These are phyloP conservation scores for Folsomia manolachei DNA, from an alignment of 2,888 invertebrate genomes.

Conservation along the genomic window DNA sequence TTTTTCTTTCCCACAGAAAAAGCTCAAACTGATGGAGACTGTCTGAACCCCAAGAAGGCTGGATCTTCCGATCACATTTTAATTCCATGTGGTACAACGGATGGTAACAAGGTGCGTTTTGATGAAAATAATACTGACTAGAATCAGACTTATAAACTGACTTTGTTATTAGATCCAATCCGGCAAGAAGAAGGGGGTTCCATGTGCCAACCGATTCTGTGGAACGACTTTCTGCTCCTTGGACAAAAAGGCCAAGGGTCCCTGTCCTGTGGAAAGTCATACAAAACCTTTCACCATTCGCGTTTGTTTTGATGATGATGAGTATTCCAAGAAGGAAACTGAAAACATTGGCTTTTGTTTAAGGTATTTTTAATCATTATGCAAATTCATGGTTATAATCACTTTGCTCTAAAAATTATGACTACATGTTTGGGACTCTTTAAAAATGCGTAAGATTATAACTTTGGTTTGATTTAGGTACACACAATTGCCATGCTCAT, in stretches of 20 bases:
- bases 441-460: no score
- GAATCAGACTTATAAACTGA: not conserved
- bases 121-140: not conserved
- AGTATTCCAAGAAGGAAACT: conserved; percentile 50
- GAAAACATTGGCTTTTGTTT: conserved; percentile 50
- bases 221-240: conserved; percentile 50
- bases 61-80: conserved; percentile 50
- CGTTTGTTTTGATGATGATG: conserved; percentile 50
- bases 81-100: conserved; percentile 50
- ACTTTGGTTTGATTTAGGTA: no score
- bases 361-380: no score
- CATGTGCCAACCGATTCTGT: conserved; percentile 50
- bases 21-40: conserved; percentile 51
- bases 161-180: conserved; percentile 45
- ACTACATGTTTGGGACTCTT: no score
- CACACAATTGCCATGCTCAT: conserved; percentile 50
- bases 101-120: conserved; percentile 48
- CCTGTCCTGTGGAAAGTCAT: conserved; percentile 50
- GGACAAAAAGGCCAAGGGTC: conserved; percentile 50
- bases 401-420: no score
- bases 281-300: conserved; percentile 50
- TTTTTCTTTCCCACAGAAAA: conserved; percentile 38
- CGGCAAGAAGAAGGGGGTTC: conserved; percentile 51
- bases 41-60: conserved; percentile 50
- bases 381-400: no score